Base-by-base conservation (phyloP, 2,113 vertebrate species). In the Theropithecus gelada region DNA sequence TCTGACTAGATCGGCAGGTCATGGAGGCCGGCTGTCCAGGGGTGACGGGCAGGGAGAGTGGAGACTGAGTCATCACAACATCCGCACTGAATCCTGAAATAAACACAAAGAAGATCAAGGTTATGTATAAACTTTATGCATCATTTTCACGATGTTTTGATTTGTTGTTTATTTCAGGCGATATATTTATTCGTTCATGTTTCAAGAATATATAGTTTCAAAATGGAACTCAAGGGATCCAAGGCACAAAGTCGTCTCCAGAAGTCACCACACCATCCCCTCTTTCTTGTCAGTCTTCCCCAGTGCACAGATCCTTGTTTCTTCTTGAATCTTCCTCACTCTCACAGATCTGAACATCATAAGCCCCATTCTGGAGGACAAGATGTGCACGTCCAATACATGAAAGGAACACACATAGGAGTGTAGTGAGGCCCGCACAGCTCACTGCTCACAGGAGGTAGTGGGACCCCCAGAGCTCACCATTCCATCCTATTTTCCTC, bases 61-160 rank as follows among this genome's bases (percentile, higher is more conserved):
- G 59, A 61, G 11, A 27, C 59, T 61, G 25, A 25, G 59, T 61
- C 59, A 61, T 61, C 25, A 61, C 59, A 27, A 61, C 5, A 10
- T 61, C 59, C 4, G 11, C 45, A 6, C 10, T 50, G 45, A 17
- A 68, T 25, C 16, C 59, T 80, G 1, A 38, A 52, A 40, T 9
- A 52, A 30, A 5, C 0, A 68, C 6, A 66, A 23, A 80, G 23
- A 66, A 90, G 16, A 23, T 3, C 16, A 23, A 48, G 23, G 32
- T 32, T 45, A 43, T 17, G 2, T 48, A 64, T 0, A 50, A 18
- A 72, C 9, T 27, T n/a, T 17, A 3, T 17, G 48, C 38, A 9
- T 1, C 9, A 23, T 55, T 55, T 32, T 35, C 1, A 27, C 1
- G 1, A 68, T n/a, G 2, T n/a, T 27, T 52, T 10, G 16, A n/a